Evolutionary conservation across 2,888 invertebrate genomes (phyloP).

Genomic region (Caenorhabditis drosophilae): DNA sequence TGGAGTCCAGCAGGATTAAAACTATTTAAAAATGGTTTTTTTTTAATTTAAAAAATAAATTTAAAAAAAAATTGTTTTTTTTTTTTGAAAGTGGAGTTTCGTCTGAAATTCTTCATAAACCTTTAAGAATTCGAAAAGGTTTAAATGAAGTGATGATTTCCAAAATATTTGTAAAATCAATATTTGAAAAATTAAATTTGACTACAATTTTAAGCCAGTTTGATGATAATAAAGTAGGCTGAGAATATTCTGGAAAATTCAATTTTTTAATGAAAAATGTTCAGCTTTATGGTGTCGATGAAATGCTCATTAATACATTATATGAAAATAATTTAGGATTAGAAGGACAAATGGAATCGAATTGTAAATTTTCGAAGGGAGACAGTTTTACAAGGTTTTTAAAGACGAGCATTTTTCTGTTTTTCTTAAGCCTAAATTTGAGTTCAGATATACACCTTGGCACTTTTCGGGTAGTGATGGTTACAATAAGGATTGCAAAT

Average conservation of each 20-base stretch:
- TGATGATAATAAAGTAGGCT: slow-evolving; percentile 18
- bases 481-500: slow-evolving; percentile 13
- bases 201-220: slow-evolving; percentile 15
- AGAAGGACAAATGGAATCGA: slow-evolving; percentile 32
- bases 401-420: no score
- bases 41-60: slow-evolving; percentile 4
- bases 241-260: background rate
- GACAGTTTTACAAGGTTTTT: slow-evolving; percentile 21
- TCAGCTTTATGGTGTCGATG: slow-evolving; percentile 30
- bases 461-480: slow-evolving; percentile 19
- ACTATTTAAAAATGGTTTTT: slow-evolving; percentile 22
- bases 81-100: slow-evolving; percentile 25
- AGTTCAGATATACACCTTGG: slow-evolving; percentile 19
- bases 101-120: slow-evolving; percentile 14
- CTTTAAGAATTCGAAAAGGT: slow-evolving; percentile 17
- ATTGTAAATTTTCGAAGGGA: slow-evolving; percentile 10
- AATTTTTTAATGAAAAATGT: background rate
- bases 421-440: background rate
- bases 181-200: slow-evolving; percentile 29
- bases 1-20: slow-evolving; percentile 33
- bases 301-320: slow-evolving; percentile 26
- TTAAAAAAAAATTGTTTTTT: slow-evolving; percentile 1
- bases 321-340: slow-evolving; percentile 32
- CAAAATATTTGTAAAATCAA: slow-evolving; percentile 24
- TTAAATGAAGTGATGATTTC: slow-evolving; percentile 32